A percentile compares a stretch with the other conserved stretches of the same genome.
phyloP scores from a whole-genome alignment of 1,140 invertebrate species.

The Pristionchus pacificus region DNA sequence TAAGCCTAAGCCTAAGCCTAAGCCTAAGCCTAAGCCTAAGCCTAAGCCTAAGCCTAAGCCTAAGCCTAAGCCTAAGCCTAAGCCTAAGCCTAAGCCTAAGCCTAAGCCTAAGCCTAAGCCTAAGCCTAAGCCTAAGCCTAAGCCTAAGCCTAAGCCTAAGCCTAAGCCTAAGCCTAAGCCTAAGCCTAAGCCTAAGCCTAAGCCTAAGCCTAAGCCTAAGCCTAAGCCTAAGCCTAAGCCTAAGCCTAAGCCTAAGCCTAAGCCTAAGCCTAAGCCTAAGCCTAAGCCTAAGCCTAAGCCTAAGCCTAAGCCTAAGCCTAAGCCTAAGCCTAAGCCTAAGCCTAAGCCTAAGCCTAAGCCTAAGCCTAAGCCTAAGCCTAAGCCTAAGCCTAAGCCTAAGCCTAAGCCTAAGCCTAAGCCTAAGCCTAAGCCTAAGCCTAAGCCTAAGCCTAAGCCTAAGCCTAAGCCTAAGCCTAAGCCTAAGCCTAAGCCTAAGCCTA shows the following conservation, averaged over 20 bases:
- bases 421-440: slow-evolving; percentile 30
- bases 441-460: slow-evolving; percentile 25
- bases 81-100: slow-evolving; percentile 23
- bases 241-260: slow-evolving; percentile 25
- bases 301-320: slow-evolving; percentile 23
- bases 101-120: slow-evolving; percentile 20
- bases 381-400: slow-evolving; percentile 6
- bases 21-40: slow-evolving; percentile 23
- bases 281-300: slow-evolving; percentile 17
- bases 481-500: slow-evolving; percentile 20
- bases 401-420: slow-evolving; percentile 12
- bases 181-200: slow-evolving; percentile 16
- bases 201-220: slow-evolving; percentile 23
- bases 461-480: slow-evolving; percentile 14
- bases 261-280: slow-evolving; percentile 24
- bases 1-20: slow-evolving; percentile 24
- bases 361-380: slow-evolving; percentile 26
- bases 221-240: slow-evolving; percentile 23
- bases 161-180: slow-evolving; percentile 16
- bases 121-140: slow-evolving; percentile 22
- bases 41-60: slow-evolving; percentile 23
- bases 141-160: slow-evolving; percentile 16
- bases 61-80: slow-evolving; percentile 24
- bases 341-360: slow-evolving; percentile 22
- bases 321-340: slow-evolving; percentile 24